Evolutionary conservation across 2,888 invertebrate species (phyloP), one percentile per base, ranked within the genome.

Genomic region (Mycogona germanica): DNA sequence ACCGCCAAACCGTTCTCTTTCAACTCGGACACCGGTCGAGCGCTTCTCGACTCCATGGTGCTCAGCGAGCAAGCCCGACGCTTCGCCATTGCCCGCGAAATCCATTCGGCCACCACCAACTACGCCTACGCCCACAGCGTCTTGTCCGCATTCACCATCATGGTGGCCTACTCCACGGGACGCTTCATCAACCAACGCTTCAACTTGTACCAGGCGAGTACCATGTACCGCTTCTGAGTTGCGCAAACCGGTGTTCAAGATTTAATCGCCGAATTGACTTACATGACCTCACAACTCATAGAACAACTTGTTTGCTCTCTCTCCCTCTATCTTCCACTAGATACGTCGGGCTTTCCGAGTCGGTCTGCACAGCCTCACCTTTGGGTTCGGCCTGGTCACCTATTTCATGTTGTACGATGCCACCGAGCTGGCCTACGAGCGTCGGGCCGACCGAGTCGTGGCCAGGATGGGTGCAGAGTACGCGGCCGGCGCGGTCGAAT

Each of bases 61-160:
- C 66, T 89, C n/a, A 80, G 83, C 14, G 82, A 85, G 58, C 78
- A 81, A 58, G 87, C 85, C 9, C 80, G 87, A 67, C 74, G 83
- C 57, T 89, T 85, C 73, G 87, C 82, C 1, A 78, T 89, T 26
- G 86, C 85, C 55, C 75, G 81, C 61, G 81, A 87, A 68, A 76
- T 89, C 50, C 66, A 81, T 55, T 76, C 78, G 70, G 67, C 77
- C 2, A 74, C 78, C 58, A 78, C 78, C 37, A 68, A 76, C 55
- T 76, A 79, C 64, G 68, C 79, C 2, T 67, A 78, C 1, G 64
- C 76, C 44, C 78, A 82, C 58, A 73, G 77, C 0, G 51, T 73
- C 1, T 75, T 75, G 61, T 75, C 78, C 50, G 68, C 75, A 48
- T 47, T 70, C 0, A 68, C 73, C 40, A 65, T 78, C 51, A 65